These are phyloP conservation scores for Chinchilla lanigera DNA, from an alignment of 2,113 vertebrate genomes.

Conservation along the genomic window DNA sequence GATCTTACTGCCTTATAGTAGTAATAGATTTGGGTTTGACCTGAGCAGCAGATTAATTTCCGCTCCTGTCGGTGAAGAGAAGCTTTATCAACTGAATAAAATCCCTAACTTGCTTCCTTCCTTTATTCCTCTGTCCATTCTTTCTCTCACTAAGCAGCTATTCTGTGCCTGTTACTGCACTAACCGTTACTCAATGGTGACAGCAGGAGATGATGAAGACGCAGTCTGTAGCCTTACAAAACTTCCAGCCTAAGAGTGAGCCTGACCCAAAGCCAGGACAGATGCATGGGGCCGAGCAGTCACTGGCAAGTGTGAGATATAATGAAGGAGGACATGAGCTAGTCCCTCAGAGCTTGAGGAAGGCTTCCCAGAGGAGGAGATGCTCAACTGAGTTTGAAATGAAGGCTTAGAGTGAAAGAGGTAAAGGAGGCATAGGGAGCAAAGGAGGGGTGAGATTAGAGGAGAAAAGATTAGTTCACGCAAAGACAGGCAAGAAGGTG, in stretches of 20 bases:
- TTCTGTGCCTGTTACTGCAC: not conserved
- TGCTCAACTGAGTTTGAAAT: not conserved
- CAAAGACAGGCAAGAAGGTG: not conserved
- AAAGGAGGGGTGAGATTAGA: not conserved
- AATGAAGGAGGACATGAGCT: rapidly evolving
- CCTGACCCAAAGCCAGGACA: not conserved
- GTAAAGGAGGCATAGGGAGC: not conserved
- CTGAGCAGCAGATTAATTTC: not conserved
- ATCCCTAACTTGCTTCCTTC: not conserved
- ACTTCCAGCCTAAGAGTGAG: not conserved
- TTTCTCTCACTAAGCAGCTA: not conserved
- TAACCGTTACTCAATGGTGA: not conserved
- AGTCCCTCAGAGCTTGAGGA: not conserved
- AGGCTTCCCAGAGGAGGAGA: not conserved
- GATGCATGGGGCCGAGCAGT: not conserved
- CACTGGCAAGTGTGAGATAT: too few relatives aligned
- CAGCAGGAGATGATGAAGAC: too few relatives aligned
- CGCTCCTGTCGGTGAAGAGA: not conserved
- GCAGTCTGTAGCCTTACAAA: rapidly evolving
- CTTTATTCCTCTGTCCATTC: not conserved
- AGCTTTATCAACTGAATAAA: not conserved
- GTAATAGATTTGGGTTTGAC: not conserved
- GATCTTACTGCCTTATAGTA: not conserved
- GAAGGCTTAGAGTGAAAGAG: not conserved
- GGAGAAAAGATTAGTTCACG: not conserved